Base-by-base conservation (phyloP, 2,888 invertebrate genomes). In the Keiferia lycopersicella region DNA sequence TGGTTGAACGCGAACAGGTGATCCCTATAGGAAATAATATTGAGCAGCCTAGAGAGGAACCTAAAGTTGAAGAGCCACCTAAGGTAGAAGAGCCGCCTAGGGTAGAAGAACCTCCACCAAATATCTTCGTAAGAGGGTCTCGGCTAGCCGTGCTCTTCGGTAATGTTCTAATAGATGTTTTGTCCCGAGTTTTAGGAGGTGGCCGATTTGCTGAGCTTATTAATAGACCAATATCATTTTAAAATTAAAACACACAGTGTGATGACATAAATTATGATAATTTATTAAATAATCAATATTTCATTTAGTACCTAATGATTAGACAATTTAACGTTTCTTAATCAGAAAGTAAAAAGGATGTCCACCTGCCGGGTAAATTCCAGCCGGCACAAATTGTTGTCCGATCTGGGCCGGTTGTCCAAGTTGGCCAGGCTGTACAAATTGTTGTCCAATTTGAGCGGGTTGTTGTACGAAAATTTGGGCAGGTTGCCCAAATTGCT, bases 71-170 rank as follows among this genome's bases (percentile, higher is more conserved):
- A 38, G 58, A 22, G 16, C 48, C 60, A 41, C 59, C 45, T n/a
- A 45, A 45, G n/a, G 45, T 45, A n/a, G 14, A 16, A 16, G 61
- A 63, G 12, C 34, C 30, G 11, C 57, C 50, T 10, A 62, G 39
- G n/a, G 64, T 63, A 50, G 57, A 57, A 26, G 58, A 22, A 30
- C 48, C 60, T 45, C 45, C 50, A 41, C 59, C 57, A 30, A 66
- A 59, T 20, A 48, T 53, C 34, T 16, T 68, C 30, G 34, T 58
- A 38, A 76, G 78, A 68, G 80, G 85, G 18, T 80, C 83, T 10
- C 78, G 77, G 56, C 75, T 82, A 48, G 85, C 83, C 18, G 68
- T 86, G 50, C 81, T 83, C 64, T 82, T 83, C 38, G 86, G 88
- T n/a, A 85, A 85, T 16, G 76, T 86, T 50, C 76, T 90, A 56